Conservation (phyloP, 2,888 invertebrate species). For the Acleris sparsana region DNA sequence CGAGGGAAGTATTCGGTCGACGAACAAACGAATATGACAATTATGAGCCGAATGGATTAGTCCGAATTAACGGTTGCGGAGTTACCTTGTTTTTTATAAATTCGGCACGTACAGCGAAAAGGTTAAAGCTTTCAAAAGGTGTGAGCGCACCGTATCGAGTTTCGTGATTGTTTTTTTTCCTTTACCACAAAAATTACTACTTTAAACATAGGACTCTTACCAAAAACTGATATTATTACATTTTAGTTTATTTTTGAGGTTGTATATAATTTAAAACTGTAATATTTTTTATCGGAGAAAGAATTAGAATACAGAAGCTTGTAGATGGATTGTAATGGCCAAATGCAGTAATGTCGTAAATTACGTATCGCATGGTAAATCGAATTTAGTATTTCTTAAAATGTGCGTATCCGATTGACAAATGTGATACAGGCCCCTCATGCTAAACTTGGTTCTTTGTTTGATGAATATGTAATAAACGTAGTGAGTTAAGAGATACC, state of each 20-base stretch:
- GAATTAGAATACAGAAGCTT: background rate
- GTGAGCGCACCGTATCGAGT: background rate
- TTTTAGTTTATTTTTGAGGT: no score
- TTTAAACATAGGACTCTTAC: background rate
- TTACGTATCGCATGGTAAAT: conserved; percentile 8
- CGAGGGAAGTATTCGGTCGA: conserved; percentile 65
- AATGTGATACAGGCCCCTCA: conserved; percentile 32
- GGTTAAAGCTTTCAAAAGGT: conserved; percentile 36
- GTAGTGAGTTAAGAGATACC: conserved; percentile 49
- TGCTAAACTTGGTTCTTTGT: conserved; percentile 35
- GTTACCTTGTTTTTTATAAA: conserved; percentile 52
- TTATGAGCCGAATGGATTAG: conserved; percentile 76
- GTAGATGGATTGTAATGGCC: background rate
- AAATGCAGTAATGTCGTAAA: conserved; percentile 5
- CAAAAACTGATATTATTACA: no score
- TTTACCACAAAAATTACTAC: background rate
- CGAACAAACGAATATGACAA: conserved; percentile 81
- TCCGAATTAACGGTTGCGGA: conserved; percentile 65
- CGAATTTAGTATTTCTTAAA: conserved; percentile 34
- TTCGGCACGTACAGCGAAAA: conserved; percentile 50
- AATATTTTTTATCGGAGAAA: background rate
- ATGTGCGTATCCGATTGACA: conserved; percentile 36
- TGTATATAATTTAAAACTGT: background rate
- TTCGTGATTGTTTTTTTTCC: background rate
- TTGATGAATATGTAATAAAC: conserved; percentile 41